Conservation (phyloP, 2,113 vertebrate species). For the Stegostoma tigrinum region DNA sequence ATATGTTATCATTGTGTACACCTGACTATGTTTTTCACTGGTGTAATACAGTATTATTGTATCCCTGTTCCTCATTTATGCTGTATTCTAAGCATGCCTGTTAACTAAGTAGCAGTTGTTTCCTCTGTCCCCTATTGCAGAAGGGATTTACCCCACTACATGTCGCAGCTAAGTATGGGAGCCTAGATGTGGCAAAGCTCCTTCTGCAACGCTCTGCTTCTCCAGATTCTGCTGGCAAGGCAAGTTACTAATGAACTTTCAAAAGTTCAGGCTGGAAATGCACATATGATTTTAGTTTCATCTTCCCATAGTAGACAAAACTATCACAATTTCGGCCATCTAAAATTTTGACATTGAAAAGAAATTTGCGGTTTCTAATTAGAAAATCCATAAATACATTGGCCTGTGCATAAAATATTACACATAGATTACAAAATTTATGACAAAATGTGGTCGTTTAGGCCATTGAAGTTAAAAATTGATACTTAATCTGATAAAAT, state of each 20-base stretch:
- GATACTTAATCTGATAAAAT: neutral
- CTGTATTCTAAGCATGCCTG: constrained; percentile 23
- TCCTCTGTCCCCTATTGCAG: constrained; percentile 52
- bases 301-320: too few relatives aligned
- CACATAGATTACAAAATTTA: neutral
- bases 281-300: neutral
- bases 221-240: constrained; percentile 86
- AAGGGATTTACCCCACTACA: constrained; percentile 96
- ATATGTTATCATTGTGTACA: constrained; percentile 20
- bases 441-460: neutral
- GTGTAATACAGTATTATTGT: neutral
- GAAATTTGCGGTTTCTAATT: constrained; percentile 9
- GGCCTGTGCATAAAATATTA: neutral
- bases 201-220: constrained; percentile 78
- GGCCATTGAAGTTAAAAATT: neutral
- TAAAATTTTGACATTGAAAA: neutral
- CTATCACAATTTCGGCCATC: neutral
- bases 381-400: neutral
- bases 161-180: constrained; percentile 90
- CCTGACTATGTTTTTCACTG: neutral
- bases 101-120: constrained; percentile 33
- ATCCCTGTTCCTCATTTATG: constrained; percentile 22
- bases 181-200: constrained; percentile 87
- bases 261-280: constrained; percentile 28
- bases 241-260: constrained; percentile 46